Evolutionary conservation across 2,888 invertebrate genomes (phyloP), one percentile per base, ranked within the genome.

Genomic region (Lasioglossum lativentre): DNA sequence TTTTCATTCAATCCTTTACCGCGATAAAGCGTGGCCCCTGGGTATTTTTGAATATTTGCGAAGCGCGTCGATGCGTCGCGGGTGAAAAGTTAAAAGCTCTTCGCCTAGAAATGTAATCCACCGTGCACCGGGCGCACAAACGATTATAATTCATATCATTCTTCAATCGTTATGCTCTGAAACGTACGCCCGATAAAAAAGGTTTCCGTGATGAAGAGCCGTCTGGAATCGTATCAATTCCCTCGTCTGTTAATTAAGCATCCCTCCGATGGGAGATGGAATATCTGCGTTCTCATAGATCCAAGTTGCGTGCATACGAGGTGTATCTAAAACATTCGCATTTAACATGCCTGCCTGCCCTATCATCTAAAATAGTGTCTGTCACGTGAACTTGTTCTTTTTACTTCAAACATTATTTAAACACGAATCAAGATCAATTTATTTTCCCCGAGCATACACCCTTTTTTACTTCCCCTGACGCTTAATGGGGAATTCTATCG

Each of bases 31-130:
- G 52, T 19, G 30, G 19, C 70, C 56, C 52, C 14, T 16, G 27
- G 6, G 30, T 82, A 73, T 83, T 82, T 76, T 56, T 56, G 66
- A 73, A 76, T 83, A 82, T 82, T 82, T 83, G 76, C 83, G 52
- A 71, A 73, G 38, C 72, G 38, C 72, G 16, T n/a, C 19, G 76
- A 38, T 52, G 56, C 27, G 68, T 38, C 10, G 27, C 68, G 27
- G 52, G 59, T 52, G 56, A 23, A 52, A 52, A 27, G 30, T 72
- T 30, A 14, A 68, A 30, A 27, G 42, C 38, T 56, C 38, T 52
- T 27, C 30, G 63, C 30, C 66, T 34, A 73, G 34, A 75, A 73
- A 82, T 34, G 66, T 76, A 66, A 82, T 76, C 34, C 63, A 34
- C 71, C 38, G 23, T 34, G 47, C 14, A 10, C 2, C 30, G 14